Base-by-base conservation (phyloP, 2,888 invertebrate genomes). In the Dicyrtomina minuta region DNA sequence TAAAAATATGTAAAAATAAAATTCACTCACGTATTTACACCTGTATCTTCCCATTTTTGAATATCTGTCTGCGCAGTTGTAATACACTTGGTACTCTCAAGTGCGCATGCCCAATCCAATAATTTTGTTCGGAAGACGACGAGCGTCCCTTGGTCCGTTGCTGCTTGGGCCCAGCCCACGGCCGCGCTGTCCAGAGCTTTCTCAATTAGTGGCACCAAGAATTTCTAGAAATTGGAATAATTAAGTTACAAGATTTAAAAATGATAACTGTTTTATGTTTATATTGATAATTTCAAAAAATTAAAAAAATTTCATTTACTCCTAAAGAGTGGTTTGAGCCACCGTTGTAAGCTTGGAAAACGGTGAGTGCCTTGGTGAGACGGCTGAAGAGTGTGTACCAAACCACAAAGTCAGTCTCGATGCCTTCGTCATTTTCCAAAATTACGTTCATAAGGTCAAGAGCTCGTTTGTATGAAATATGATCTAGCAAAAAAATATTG, bases 81-180 rank as follows among this genome's bases (percentile, higher is more conserved):
- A 33, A 10, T 26, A 24, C 75, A 75, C 0, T 55, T 2, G 2
- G 58, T 17, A n/a, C 62, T 68, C 0, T 51, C 46, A 13, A 74
- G 4, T 6, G 71, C 60, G 51, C 73, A 73, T 4, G 71, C 62
- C 72, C 72, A 73, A 26, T 73, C 72, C 4, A 73, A 43, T 10
- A 75, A 44, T 12, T 70, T 60, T 3, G 72, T 62, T 20, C 73
- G 27, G 5, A 71, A 43, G 27, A 73, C 66, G 0, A 66, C 73
- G 0, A 4, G 1, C 8, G 69, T 58, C 1, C 74, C 74, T 24
- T 13, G 58, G 22, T 62, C 62, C 1, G 1, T 2, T 3, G 43
- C 5, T 1, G 64, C 60, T 60, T 60, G 43, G 0, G 12, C 26
- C 10, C 62, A 17, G 6, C n/a, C n/a, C 15, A 72, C 67, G n/a